Conservation (phyloP, 2,888 invertebrate genomes). For the Thyatira batis region DNA sequence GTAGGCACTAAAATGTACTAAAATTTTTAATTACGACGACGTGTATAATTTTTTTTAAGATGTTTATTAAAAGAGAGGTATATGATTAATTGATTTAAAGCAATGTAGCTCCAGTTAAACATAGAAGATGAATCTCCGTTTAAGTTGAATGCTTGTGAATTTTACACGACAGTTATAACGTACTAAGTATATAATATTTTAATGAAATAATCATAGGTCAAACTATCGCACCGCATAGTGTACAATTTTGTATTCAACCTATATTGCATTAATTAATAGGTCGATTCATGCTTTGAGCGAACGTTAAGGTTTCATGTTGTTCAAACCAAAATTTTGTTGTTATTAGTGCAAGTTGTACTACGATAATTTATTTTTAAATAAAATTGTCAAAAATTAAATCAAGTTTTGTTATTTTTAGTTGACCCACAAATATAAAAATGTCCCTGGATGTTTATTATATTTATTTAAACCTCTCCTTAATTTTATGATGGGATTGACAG, state of each 20-base stretch:
- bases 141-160: constrained; percentile 44
- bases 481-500: no score
- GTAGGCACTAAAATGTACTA: no score
- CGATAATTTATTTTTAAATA: constrained; percentile 82
- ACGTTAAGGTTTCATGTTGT: constrained; percentile 73
- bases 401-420: constrained; percentile 27
- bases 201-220: constrained; percentile 44
- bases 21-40: no score
- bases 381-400: constrained; percentile 57
- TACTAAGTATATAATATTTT: constrained; percentile 30
- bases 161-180: constrained; percentile 31
- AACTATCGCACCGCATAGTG: constrained; percentile 57
- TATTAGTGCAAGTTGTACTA: constrained; percentile 81
- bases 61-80: not conserved
- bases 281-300: constrained; percentile 70
- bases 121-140: constrained; percentile 55
- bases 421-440: no score
- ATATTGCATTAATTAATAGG: constrained; percentile 51
- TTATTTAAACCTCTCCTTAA: no score
- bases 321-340: constrained; percentile 81
- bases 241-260: constrained; percentile 55
- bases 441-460: no score
- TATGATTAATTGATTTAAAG: not conserved
- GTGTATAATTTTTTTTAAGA: no score
- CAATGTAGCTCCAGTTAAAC: not conserved